Evolutionary conservation across 2,113 vertebrate genomes (phyloP), one percentile per base, ranked within the genome.

Genomic region (Brienomyrus longianalis): DNA sequence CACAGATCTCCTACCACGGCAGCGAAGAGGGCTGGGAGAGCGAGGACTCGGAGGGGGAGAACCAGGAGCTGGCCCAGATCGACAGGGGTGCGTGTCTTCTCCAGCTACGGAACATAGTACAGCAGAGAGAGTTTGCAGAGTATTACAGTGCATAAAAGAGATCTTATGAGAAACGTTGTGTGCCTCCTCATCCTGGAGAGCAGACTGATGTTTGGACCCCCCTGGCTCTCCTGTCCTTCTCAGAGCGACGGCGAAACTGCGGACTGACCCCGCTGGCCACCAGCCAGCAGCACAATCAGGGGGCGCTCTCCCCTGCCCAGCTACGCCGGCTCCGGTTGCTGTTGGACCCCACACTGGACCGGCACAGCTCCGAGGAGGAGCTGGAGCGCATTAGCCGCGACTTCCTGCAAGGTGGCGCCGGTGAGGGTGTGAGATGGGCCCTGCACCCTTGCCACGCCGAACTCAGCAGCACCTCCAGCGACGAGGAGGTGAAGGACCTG

Each of bases 41-140:
- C 39, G 97, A 98, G 6, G 97, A 97, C 93, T 98, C 97, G 83
- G 97, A 98, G 92, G 97, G 96, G 89, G 97, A 98, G 93, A 98
- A 98, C 94, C 97, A 97, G 93, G 97, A 98, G 93, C 96, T 98
- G 93, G 97, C 96, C 93, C 97, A 97, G 94, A 98, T 98, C 74
- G 97, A 98, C 92, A 96, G 96, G 97, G 97, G 97, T 98, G 93
- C n/a, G 92, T 88, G 56, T 47, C 15, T 27, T 50, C 54, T 62
- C 5, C 66, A 4, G 31, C 85, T 10, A 8, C 50, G 17, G 15
- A 35, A 77, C 27, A 6, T 2, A 35, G 50, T n/a, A 52, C 85
- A 23, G 43, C 17, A 31, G 11, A 83, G 19, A 83, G 17, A 1
- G 80, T 45, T 83, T 83, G 31, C 19, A n/a, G 43, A 84, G 43